Conservation (phyloP, 2,113 vertebrate genomes). For the Larimichthys polyactis region DNA sequence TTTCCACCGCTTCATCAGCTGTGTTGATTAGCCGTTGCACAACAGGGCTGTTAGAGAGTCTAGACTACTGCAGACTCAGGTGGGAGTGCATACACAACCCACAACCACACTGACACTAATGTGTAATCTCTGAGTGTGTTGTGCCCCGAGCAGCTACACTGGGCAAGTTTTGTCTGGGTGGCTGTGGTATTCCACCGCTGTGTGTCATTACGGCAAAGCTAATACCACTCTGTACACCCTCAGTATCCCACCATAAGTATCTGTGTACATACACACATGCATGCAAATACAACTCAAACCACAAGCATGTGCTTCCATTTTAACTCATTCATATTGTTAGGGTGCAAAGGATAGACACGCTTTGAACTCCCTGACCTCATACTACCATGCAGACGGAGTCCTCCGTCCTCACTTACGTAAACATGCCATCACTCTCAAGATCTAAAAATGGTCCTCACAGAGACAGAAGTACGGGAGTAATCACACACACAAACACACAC, state of each 20-base stretch:
- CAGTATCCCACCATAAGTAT: conserved; percentile 33
- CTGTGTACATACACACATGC: conserved; percentile 32
- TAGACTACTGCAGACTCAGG: conserved; percentile 63
- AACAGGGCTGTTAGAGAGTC: conserved; percentile 67
- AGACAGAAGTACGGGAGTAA: background rate
- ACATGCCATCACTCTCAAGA: background rate
- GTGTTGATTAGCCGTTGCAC: conserved; percentile 69
- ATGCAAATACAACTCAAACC: conserved; percentile 51
- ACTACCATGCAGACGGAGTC: conserved; percentile 7
- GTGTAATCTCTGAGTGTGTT: conserved; percentile 59
- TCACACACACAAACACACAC: conserved; percentile 15
- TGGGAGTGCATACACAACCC: conserved; percentile 55
- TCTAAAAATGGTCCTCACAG: background rate
- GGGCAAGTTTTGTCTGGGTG: conserved; percentile 68
- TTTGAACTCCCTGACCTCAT: conserved; percentile 35
- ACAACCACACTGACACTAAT: conserved; percentile 51
- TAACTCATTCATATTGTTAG: conserved; percentile 24
- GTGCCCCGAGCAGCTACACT: conserved; percentile 47
- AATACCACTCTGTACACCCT: conserved; percentile 52
- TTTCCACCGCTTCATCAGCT: conserved; percentile 56
- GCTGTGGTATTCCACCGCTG: conserved; percentile 60
- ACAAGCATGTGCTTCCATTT: conserved; percentile 37
- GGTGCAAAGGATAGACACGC: conserved; percentile 29
- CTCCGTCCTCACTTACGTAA: background rate
- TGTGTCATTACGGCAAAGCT: conserved; percentile 69